Evolutionary conservation across 2,888 invertebrate species (phyloP).

Genomic region (Nomada fucata): DNA sequence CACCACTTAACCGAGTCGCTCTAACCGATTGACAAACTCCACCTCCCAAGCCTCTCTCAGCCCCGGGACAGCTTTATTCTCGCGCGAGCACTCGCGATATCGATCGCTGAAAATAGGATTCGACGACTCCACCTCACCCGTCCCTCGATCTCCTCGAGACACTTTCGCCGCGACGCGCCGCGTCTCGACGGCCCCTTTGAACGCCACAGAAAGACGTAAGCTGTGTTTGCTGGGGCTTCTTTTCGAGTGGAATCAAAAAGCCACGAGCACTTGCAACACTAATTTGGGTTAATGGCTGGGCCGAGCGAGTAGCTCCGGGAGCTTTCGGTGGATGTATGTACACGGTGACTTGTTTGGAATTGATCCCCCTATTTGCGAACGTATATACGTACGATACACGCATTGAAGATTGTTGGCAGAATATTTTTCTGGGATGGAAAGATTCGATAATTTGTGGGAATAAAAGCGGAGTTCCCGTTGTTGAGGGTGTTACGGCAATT

Average conservation of each 20-base stretch:
- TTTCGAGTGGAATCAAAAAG: conserved; percentile 33
- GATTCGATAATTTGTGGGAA: too few species aligned
- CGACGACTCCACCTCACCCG: conserved; percentile 14
- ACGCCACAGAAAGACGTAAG: conserved; percentile 8
- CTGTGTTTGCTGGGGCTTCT: conserved; percentile 14
- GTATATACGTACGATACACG: neutral
- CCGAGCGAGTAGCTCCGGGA: conserved; percentile 20
- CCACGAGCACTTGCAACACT: conserved; percentile 35
- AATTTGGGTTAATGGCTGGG: conserved; percentile 46
- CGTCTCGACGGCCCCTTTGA: neutral
- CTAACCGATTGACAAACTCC: conserved; percentile 76
- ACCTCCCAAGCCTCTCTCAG: conserved; percentile 21
- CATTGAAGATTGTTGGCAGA: neutral
- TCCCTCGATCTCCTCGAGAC: conserved; percentile 16
- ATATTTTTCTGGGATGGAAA: neutral
- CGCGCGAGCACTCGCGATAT: conserved; percentile 39
- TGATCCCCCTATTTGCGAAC: neutral
- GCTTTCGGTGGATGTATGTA: neutral
- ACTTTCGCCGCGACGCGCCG: conserved; percentile 3
- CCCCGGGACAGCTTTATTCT: conserved; percentile 48
- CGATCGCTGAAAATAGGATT: conserved; percentile 58
- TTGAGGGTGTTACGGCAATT: too few species aligned
- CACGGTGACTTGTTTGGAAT: conserved; percentile 15
- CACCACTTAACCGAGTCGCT: conserved; percentile 78
- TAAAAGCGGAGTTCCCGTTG: too few species aligned